Evolutionary conservation across 2,888 invertebrate species (phyloP), one percentile per base, ranked within the genome.

Genomic region (Rhaphigaster nebulosa): DNA sequence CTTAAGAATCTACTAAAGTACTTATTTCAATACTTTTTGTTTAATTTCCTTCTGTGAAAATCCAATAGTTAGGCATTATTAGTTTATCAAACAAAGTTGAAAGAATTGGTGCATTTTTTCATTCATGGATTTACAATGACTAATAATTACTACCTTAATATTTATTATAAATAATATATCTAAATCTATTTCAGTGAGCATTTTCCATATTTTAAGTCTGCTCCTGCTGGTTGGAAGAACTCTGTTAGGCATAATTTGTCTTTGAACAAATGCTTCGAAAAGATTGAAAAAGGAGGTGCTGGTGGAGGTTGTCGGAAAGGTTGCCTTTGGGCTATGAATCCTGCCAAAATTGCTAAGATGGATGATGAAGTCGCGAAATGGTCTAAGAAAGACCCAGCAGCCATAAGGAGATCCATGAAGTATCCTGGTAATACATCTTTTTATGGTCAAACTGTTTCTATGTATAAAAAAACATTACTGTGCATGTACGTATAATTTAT

Each of bases 221-320:
- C 99, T 20, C 99, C 99, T 41, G 98, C 97, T 93, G 99, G 99
- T 29, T 99, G 99, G 99, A 99, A 99, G 94, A 99, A 99, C 94
- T 99, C 99, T 8, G 99, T 99, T 1, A 95, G 99, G 92, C 99
- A 99, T 94, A 99, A 99, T 94, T 95, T 99, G 92, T 99, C 98
- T 92, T 94, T 99, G 93, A 99, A 99, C 94, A 99, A 99, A 94
- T 99, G 99, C 94, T 99, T 99, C 94, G 98, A 98, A 93, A 99
- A 99, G 0, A 91, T 91, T 29, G 96, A 97, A 87, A 97, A 97
- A 94, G 97, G 97, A 52, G 96, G 96, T 93, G 76, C 87, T 54
- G 90, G 90, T 38, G 94, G 97, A 50, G 92, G 92, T 18, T 92
- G 92, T 45, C 91, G 93, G 90, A 94, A 95, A 95, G 96, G 97